Percentiles rank a stretch among this genome's conserved stretches.
phyloP scores from a whole-genome alignment of 2,888 invertebrate genomes.

The Spisula solida region DNA sequence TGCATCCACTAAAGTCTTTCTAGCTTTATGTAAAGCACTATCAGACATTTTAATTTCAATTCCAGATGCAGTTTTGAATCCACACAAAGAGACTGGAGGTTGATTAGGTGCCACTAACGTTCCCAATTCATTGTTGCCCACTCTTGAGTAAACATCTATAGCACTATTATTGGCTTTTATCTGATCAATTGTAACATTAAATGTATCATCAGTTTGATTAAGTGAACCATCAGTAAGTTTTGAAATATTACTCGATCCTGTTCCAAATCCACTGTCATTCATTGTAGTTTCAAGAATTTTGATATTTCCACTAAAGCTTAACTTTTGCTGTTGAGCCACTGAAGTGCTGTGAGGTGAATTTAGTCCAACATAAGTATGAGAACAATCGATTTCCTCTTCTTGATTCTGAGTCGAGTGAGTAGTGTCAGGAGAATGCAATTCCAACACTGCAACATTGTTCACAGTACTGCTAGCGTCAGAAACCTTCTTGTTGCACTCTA shows the following conservation, averaged over 20 bases:
- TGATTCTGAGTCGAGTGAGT: not conserved
- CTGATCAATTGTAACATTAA: conserved; percentile 7
- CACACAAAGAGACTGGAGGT: not conserved
- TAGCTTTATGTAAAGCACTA: conserved; percentile 25
- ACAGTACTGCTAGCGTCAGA: not conserved
- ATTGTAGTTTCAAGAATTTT: not conserved
- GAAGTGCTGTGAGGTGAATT: not conserved
- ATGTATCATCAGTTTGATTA: not conserved
- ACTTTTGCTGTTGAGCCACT: not conserved
- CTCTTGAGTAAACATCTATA: not conserved
- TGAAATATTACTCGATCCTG: conserved; percentile 70
- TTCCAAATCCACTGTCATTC: conserved; percentile 47
- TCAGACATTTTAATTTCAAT: conserved; percentile 29
- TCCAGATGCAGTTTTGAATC: conserved; percentile 51
- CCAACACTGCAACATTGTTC: no score
- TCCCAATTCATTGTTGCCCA: not conserved
- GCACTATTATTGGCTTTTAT: not conserved
- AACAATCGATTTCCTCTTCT: not conserved
- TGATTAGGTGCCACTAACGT: not conserved
- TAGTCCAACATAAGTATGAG: not conserved
- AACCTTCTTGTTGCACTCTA: not conserved
- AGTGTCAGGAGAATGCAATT: not conserved
- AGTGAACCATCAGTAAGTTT: conserved; percentile 59
- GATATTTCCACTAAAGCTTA: not conserved
- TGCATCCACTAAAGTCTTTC: not conserved